Evolutionary conservation across 2,797 vertebrate species (phyloP), one percentile per base, ranked within the genome.

Genomic region (Antrozous pallidus): DNA sequence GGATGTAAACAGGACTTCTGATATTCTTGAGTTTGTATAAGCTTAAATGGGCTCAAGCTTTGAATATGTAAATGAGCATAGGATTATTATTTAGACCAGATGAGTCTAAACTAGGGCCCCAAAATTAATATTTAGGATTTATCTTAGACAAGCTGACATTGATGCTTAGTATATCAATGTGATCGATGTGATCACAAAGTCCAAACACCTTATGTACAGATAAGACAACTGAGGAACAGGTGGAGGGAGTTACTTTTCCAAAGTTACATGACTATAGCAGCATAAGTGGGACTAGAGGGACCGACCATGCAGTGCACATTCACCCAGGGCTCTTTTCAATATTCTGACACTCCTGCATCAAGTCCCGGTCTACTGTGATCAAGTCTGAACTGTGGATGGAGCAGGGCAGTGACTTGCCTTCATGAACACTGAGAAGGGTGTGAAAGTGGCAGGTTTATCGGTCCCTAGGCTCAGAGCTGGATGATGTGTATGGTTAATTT

Each of bases 21-120:
- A 33, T 69, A 77, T 86, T 83, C 22, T 24, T 22, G 40, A 38
- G 47, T 36, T 73, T 79, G 24, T 45, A 14, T n/a, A 18, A 47
- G 73, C 20, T 95, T 81, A 75, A 86, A 22, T 63, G 31, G 38
- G 16, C 28, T 91, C 67, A 81, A 81, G 42, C 18, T 92, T 58
- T 81, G 73, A 77, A 84, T 81, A 26, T 2, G 3, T 20, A 42
- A 74, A 28, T 31, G 49, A 61, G 11, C 20, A 49, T 54, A 49
- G 26, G n/a, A 36, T 92, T 81, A 56, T 33, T n/a, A n/a, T n/a
- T n/a, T n/a, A n/a, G 28, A 61, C 80, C 71, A 51, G 69, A 54
- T 22, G 18, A 87, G 28, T 42, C 8, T 82, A 74, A 75, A 77
- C 22, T 22, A 75, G 13, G 18, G 3, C 36, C 33, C 14, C 22